Percentiles rank a stretch among this genome's conserved stretches.
These are phyloP conservation scores for Drosophila maculinotata DNA, from an alignment of 2,888 invertebrate genomes.

Conservation along the genomic window DNA sequence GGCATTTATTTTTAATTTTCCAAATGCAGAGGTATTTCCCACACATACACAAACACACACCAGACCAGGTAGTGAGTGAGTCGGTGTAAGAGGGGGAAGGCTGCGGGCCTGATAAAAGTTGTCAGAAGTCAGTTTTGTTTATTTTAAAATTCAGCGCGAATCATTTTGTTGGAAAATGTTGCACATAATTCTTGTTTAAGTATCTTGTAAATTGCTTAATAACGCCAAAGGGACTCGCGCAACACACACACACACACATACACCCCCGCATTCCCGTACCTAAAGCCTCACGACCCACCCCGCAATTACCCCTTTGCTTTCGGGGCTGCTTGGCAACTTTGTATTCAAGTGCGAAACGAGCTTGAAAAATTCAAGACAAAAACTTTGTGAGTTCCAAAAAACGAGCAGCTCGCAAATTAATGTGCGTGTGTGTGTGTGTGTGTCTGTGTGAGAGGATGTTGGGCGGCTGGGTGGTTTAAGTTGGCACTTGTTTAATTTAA, in stretches of 20 bases:
- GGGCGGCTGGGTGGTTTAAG: slow-evolving; percentile 31
- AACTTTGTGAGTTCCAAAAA: slow-evolving; percentile 54
- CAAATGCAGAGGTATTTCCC: slow-evolving; percentile 38
- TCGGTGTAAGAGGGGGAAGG: not conserved
- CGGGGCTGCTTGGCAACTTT: slow-evolving; percentile 59
- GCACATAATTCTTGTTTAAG: slow-evolving; percentile 84
- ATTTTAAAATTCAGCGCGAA: slow-evolving; percentile 80
- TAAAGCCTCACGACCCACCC: not conserved
- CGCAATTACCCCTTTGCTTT: slow-evolving; percentile 60
- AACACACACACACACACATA: slow-evolving; percentile 28
- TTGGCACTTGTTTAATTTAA: slow-evolving; percentile 80
- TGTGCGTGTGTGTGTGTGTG: slow-evolving; percentile 32
- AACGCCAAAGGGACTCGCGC: slow-evolving; percentile 76
- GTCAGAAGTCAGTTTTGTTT: slow-evolving; percentile 79
- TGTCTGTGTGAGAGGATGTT: slow-evolving; percentile 14
- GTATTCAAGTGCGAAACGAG: slow-evolving; percentile 74
- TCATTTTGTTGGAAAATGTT: slow-evolving; percentile 82
- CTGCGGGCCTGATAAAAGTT: slow-evolving; percentile 45
- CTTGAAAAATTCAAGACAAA: slow-evolving; percentile 69
- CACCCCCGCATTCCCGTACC: not conserved
- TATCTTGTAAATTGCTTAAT: slow-evolving; percentile 84
- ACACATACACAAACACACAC: slow-evolving; percentile 11
- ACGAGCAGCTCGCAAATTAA: slow-evolving; percentile 70
- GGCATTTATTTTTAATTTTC: slow-evolving; percentile 58
- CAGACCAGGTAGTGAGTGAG: not conserved